Evolutionary conservation across 2,888 invertebrate species (phyloP).

Genomic region (Tachina grossa): DNA sequence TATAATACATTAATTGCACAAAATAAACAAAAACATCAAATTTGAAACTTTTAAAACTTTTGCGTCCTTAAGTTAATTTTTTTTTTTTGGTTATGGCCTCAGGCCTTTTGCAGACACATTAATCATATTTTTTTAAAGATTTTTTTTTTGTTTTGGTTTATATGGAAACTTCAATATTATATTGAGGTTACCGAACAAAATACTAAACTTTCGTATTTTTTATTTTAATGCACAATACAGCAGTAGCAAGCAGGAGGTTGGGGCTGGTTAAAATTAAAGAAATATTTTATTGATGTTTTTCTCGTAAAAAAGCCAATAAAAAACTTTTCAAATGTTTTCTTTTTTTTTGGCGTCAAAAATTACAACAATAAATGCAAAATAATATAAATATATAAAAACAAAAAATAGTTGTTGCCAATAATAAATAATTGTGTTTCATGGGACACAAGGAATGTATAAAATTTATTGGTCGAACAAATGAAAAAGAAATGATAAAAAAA

Average conservation of each 20-base stretch:
- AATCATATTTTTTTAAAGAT: slow-evolving; percentile 63
- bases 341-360: slow-evolving; percentile 47
- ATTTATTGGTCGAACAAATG: background rate
- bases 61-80: slow-evolving; percentile 49
- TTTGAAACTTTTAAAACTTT: slow-evolving; percentile 59
- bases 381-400: slow-evolving; percentile 41
- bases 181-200: slow-evolving; percentile 47
- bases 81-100: slow-evolving; percentile 43
- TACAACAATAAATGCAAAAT: slow-evolving; percentile 50
- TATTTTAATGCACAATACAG: background rate
- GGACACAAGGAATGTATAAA: background rate
- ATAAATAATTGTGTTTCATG: slow-evolving; percentile 23
- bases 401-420: slow-evolving; percentile 28
- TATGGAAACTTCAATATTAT: slow-evolving; percentile 63
- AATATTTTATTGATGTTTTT: slow-evolving; percentile 59
- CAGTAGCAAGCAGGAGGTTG: slow-evolving; percentile 13
- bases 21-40: slow-evolving; percentile 44
- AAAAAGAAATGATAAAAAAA: background rate
- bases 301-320: background rate
- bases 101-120: slow-evolving; percentile 70
- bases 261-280: background rate
- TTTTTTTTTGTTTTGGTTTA: background rate
- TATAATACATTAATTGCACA: slow-evolving; percentile 37
- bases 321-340: slow-evolving; percentile 60
- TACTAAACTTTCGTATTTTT: slow-evolving; percentile 20